These are phyloP conservation scores for Brachyalestes nurse DNA, from an alignment of 2,797 vertebrate species.

Conservation along the genomic window DNA sequence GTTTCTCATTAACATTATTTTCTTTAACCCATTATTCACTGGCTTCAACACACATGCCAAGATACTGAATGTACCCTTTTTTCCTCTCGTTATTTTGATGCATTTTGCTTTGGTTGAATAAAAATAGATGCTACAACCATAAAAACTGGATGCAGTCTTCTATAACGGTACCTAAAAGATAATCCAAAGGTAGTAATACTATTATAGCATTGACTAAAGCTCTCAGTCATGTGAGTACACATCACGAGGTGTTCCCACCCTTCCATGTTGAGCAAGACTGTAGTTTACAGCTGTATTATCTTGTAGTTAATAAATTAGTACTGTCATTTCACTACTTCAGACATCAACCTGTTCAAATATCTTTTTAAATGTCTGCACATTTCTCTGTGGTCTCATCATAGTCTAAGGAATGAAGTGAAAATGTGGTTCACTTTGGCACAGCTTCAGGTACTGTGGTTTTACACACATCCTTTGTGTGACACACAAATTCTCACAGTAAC, in stretches of 20 bases:
- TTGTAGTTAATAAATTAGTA: not conserved
- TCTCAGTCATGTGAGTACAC: not conserved
- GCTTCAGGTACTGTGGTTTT: not conserved
- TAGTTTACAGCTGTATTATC: not conserved
- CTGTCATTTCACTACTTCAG: no score
- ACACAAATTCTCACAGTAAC: no score
- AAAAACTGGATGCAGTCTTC: not conserved
- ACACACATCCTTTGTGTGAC: not conserved
- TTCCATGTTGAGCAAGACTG: not conserved
- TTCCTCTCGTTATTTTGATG: not conserved
- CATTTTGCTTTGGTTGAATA: not conserved
- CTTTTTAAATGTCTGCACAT: not conserved
- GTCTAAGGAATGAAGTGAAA: not conserved
- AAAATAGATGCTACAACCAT: not conserved
- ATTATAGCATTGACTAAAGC: not conserved
- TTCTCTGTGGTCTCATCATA: not conserved
- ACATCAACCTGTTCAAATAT: not conserved
- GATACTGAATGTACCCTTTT: slow-evolving; percentile 12
- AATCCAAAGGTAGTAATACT: not conserved
- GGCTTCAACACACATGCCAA: not conserved
- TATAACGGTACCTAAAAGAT: not conserved
- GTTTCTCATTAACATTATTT: not conserved
- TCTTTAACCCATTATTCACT: not conserved
- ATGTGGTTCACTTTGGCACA: not conserved
- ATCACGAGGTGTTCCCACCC: not conserved